Evolutionary conservation across 1,140 invertebrate species (phyloP).

Genomic region (Brachionus koreanus): DNA sequence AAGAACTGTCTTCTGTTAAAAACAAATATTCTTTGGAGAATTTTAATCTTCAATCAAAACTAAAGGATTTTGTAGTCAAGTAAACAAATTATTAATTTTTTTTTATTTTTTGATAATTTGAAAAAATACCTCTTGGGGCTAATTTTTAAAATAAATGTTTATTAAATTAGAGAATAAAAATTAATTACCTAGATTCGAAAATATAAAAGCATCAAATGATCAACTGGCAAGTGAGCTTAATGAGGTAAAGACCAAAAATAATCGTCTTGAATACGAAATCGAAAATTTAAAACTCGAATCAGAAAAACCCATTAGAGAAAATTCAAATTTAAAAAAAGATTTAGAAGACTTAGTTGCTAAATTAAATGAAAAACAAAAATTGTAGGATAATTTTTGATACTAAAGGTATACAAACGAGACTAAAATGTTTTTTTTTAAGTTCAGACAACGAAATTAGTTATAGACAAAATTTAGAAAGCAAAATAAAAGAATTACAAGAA

Average conservation of each 20-base stretch:
- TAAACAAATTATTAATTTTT: not conserved
- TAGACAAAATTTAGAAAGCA: slow-evolving; percentile 5
- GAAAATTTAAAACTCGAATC: slow-evolving; percentile 13
- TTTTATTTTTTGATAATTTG: too few relatives aligned
- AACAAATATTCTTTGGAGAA: slow-evolving; percentile 26
- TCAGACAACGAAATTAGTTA: slow-evolving; percentile 13
- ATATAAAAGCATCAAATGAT: slow-evolving; percentile 10
- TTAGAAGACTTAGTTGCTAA: slow-evolving; percentile 12
- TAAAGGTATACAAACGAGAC: not conserved
- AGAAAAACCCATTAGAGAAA: slow-evolving; percentile 4
- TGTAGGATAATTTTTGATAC: not conserved
- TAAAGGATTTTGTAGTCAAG: slow-evolving; percentile 16
- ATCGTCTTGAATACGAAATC: slow-evolving; percentile 35
- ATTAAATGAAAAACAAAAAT: slow-evolving; percentile 14
- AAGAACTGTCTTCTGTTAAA: slow-evolving; percentile 35
- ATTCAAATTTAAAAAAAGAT: slow-evolving; percentile 22
- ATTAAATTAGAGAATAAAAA: not conserved
- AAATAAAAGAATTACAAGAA: slow-evolving; percentile 21
- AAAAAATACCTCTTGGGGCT: too few relatives aligned
- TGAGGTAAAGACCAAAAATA: slow-evolving; percentile 22
- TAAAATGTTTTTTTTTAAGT: not conserved
- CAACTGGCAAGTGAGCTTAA: slow-evolving; percentile 17
- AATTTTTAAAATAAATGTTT: too few relatives aligned
- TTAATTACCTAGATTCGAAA: slow-evolving; percentile 5
- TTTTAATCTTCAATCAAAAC: not conserved